These are phyloP conservation scores for Crypturellus undulatus DNA, from an alignment of 2,113 vertebrate species.

Conservation along the genomic window DNA sequence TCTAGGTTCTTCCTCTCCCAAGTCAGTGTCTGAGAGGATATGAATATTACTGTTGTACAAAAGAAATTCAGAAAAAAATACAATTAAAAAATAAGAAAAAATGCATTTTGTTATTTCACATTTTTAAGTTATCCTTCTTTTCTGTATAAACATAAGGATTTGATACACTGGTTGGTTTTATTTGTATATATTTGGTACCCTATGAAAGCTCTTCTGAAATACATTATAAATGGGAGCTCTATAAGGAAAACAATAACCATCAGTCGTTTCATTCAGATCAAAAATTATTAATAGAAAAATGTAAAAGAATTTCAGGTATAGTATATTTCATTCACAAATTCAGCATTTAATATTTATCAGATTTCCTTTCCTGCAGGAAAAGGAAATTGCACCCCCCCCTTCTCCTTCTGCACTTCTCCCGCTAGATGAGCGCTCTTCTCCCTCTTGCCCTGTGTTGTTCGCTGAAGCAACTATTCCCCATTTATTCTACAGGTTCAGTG, in stretches of 20 bases:
- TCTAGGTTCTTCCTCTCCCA: background rate
- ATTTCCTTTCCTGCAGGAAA: background rate
- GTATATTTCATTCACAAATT: background rate
- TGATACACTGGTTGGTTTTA: background rate
- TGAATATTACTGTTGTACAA: background rate
- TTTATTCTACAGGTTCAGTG: background rate
- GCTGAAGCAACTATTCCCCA: background rate
- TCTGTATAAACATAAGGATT: background rate
- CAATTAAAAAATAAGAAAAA: background rate
- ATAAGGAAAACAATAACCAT: background rate
- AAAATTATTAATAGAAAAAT: background rate
- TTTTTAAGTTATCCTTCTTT: background rate
- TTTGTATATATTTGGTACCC: background rate
- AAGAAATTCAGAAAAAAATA: background rate
- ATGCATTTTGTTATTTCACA: background rate
- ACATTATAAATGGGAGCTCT: background rate
- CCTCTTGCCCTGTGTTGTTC: background rate
- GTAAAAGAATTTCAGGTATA: background rate
- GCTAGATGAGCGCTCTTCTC: fast-evolving
- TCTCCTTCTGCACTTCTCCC: background rate
- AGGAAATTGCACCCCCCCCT: background rate
- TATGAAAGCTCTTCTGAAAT: background rate
- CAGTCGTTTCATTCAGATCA: background rate
- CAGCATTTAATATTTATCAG: background rate
- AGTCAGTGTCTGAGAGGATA: background rate